Evolutionary conservation across 2,888 invertebrate genomes (phyloP).

Genomic region (Spialia ferax): DNA sequence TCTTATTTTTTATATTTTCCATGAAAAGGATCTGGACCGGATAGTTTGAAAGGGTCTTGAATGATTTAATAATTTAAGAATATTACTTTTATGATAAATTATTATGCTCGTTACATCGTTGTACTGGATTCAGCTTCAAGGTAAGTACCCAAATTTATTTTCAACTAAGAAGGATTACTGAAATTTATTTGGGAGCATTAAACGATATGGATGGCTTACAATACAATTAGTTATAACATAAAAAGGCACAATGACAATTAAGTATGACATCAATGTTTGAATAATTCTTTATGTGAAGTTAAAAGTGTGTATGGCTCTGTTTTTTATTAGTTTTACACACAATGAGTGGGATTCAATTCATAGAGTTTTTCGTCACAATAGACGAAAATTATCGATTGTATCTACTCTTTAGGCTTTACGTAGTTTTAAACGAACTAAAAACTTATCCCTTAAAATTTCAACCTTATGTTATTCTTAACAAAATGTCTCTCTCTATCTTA

Average conservation of each 20-base stretch:
- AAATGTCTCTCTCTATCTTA: not conserved
- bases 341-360: constrained; percentile 25
- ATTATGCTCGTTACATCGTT: not conserved
- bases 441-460: too few relatives aligned
- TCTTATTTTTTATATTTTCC: too few relatives aligned
- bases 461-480: not conserved
- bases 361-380: constrained; percentile 25
- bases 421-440: constrained; percentile 2
- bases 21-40: too few relatives aligned
- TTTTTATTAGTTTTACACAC: constrained; percentile 46
- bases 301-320: not conserved
- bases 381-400: constrained; percentile 20
- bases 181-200: too few relatives aligned
- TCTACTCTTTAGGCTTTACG: not conserved
- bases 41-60: too few relatives aligned
- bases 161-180: not conserved
- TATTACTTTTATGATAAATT: not conserved
- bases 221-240: too few relatives aligned
- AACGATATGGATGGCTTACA: too few relatives aligned
- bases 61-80: too few relatives aligned
- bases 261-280: too few relatives aligned
- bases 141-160: constrained; percentile 20
- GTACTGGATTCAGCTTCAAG: constrained; percentile 1
- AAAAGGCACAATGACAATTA: not conserved
- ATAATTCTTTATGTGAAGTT: too few relatives aligned